These are phyloP conservation scores for Acropternis orthonyx DNA, from an alignment of 2,797 vertebrate species.

Conservation along the genomic window DNA sequence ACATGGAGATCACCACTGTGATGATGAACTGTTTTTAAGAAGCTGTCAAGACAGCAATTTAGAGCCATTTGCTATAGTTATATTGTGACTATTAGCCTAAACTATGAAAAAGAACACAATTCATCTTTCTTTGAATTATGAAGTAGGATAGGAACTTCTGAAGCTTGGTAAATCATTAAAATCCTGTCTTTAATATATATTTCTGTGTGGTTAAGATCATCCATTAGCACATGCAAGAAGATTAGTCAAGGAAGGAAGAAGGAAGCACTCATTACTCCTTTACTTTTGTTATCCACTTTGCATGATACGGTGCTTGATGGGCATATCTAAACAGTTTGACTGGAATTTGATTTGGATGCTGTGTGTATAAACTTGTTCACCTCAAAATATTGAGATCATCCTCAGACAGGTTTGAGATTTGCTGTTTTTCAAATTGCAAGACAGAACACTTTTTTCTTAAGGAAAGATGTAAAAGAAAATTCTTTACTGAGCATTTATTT, in stretches of 20 bases:
- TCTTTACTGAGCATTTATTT: neutral
- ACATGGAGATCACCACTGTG: neutral
- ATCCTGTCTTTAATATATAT: neutral
- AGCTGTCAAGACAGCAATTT: neutral
- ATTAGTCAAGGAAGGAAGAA: neutral
- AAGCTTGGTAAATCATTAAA: neutral
- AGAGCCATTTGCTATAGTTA: neutral
- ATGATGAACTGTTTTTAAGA: neutral
- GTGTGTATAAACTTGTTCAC: neutral
- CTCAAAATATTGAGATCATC: neutral
- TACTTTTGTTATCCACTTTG: neutral
- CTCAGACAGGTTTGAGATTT: neutral
- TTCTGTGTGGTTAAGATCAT: neutral
- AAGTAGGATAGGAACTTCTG: neutral
- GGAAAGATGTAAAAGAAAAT: neutral
- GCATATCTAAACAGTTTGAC: neutral
- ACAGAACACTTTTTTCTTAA: neutral
- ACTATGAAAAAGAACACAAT: neutral
- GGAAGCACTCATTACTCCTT: neutral
- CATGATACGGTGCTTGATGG: fast-evolving
- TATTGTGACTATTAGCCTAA: neutral
- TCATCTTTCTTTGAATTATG: neutral
- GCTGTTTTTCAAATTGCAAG: neutral
- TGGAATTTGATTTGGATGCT: neutral
- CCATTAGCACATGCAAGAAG: neutral